A percentile compares a stretch with the other conserved stretches of the same genome.
phyloP scores from a whole-genome alignment of 2,888 invertebrate genomes.

The Hirtodrosophila trivittata region DNA sequence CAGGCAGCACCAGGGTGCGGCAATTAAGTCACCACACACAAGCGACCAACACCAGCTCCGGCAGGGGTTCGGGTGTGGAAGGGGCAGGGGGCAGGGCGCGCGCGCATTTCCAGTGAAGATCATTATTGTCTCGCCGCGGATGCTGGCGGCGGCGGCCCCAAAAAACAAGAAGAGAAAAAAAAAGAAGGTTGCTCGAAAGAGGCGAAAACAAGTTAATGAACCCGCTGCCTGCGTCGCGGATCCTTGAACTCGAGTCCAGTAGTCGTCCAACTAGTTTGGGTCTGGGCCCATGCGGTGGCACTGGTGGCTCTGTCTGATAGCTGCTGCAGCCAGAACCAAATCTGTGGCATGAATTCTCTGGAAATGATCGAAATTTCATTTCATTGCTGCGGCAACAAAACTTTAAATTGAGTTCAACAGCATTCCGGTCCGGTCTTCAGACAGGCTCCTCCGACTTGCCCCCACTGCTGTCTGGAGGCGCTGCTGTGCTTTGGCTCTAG shows the following conservation, averaged over 20 bases:
- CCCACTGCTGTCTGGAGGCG: conserved; percentile 21
- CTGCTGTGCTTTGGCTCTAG: neutral
- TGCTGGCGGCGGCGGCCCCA: conserved; percentile 47
- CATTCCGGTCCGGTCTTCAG: conserved; percentile 58
- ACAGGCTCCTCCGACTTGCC: conserved; percentile 19
- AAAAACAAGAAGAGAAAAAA: conserved; percentile 24
- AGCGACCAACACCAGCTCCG: conserved; percentile 17
- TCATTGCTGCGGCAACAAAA: conserved; percentile 52
- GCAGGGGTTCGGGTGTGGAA: neutral
- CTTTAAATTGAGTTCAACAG: conserved; percentile 69
- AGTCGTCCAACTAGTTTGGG: conserved; percentile 68
- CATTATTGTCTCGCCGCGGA: conserved; percentile 74
- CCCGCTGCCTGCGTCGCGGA: conserved; percentile 59
- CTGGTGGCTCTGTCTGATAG: conserved; percentile 12
- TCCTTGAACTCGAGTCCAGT: conserved; percentile 59
- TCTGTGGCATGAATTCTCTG: conserved; percentile 77
- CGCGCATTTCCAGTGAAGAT: conserved; percentile 71
- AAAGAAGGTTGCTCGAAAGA: conserved; percentile 18
- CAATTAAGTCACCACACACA: conserved; percentile 71
- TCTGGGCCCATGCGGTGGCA: conserved; percentile 11
- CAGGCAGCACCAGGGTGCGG: conserved; percentile 65
- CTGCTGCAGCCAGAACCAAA: conserved; percentile 51
- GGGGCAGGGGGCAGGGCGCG: conserved; percentile 22
- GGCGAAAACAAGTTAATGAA: conserved; percentile 74
- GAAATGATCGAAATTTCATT: conserved; percentile 76